phyloP scores from a whole-genome alignment of 2,113 vertebrate species.

The Calidris pugnax region DNA sequence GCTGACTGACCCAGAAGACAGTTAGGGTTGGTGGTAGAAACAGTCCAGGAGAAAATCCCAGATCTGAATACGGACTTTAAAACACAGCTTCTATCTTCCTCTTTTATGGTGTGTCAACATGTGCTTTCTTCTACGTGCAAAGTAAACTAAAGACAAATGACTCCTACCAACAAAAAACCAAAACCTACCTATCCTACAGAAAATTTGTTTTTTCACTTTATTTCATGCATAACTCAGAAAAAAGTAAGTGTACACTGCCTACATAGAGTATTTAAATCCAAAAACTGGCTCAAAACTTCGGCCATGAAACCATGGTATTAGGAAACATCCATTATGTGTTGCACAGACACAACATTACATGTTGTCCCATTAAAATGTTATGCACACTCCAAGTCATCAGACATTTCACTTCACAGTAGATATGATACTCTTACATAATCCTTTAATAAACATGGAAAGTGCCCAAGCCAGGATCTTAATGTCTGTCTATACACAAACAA shows the following conservation, averaged over 20 bases:
- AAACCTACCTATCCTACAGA: background rate
- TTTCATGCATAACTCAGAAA: background rate
- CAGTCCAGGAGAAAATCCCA: background rate
- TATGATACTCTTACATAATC: conserved; percentile 7
- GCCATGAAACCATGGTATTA: background rate
- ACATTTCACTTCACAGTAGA: conserved; percentile 50
- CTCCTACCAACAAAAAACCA: background rate
- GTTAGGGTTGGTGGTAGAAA: background rate
- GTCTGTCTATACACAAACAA: background rate
- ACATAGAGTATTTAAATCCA: background rate
- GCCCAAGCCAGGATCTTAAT: background rate
- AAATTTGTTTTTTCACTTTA: background rate
- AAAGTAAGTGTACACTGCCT: background rate
- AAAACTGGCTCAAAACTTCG: background rate
- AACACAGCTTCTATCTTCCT: background rate
- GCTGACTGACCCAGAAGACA: background rate
- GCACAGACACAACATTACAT: background rate
- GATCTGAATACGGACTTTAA: background rate
- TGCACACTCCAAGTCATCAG: background rate
- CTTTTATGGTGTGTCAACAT: background rate
- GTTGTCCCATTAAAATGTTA: conserved; percentile 29
- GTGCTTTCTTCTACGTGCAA: background rate
- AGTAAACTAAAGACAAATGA: background rate
- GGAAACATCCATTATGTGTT: background rate
- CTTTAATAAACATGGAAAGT: conserved; percentile 9